Conservation (phyloP, 2,888 invertebrate genomes). For the Watsonalla binaria region DNA sequence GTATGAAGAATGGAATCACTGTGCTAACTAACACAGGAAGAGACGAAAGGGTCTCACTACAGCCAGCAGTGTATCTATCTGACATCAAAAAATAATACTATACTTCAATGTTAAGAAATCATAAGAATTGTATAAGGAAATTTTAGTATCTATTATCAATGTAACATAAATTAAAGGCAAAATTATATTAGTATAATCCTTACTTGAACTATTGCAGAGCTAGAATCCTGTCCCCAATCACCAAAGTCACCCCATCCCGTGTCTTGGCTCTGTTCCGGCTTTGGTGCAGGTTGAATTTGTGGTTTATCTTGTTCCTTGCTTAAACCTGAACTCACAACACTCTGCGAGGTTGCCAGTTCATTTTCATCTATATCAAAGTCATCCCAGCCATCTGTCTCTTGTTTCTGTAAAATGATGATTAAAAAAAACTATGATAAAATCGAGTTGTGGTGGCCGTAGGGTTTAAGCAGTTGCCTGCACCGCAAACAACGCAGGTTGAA, state of each 20-base stretch:
- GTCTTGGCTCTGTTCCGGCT: constrained; percentile 44
- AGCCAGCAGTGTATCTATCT: too few relatives aligned
- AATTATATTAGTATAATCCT: background rate
- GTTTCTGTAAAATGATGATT: constrained; percentile 21
- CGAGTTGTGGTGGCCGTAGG: too few relatives aligned
- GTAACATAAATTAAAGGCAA: too few relatives aligned
- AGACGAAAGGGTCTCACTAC: background rate
- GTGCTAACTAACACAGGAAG: too few relatives aligned
- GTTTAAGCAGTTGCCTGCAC: too few relatives aligned
- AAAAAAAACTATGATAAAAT: constrained; percentile 2
- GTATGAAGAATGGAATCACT: too few relatives aligned
- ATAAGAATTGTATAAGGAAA: too few relatives aligned
- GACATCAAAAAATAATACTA: too few relatives aligned
- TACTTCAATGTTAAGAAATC: too few relatives aligned
- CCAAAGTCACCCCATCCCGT: constrained; percentile 76
- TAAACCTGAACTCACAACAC: constrained; percentile 7
- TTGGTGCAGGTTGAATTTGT: constrained; percentile 7
- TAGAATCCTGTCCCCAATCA: constrained; percentile 61
- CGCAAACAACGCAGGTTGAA: too few relatives aligned
- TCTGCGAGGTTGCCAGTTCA: constrained; percentile 23
- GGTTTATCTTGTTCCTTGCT: constrained; percentile 4
- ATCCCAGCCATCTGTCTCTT: constrained; percentile 63
- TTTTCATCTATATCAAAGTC: constrained; percentile 67
- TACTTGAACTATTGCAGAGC: constrained; percentile 26
- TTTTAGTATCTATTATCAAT: too few relatives aligned